Percentiles rank a stretch among this genome's conserved stretches.
Conservation (phyloP, 2,888 invertebrate genomes). For the Eupithecia subfuscata region DNA sequence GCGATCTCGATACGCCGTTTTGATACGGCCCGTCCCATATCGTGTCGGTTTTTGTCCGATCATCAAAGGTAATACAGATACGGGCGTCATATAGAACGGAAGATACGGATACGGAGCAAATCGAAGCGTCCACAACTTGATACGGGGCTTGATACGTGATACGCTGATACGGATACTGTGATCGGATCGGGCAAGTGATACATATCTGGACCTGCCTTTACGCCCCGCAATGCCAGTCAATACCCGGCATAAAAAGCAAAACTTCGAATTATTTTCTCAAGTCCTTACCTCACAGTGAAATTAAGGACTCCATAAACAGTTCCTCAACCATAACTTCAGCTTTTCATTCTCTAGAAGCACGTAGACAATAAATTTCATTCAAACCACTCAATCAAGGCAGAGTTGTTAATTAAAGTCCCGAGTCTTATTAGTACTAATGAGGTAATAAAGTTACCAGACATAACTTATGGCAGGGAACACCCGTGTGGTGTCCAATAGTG, state of each 20-base stretch:
- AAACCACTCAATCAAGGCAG: slow-evolving; percentile 32
- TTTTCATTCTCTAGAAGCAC: slow-evolving; percentile 17
- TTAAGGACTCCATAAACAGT: background rate
- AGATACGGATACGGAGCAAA: too few relatives aligned
- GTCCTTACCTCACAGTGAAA: background rate
- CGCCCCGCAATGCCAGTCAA: too few relatives aligned
- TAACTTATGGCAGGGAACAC: slow-evolving; percentile 45
- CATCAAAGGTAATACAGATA: too few relatives aligned
- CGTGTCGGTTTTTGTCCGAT: too few relatives aligned
- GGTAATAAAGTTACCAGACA: slow-evolving; percentile 43
- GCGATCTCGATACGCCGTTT: too few relatives aligned
- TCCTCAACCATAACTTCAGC: slow-evolving; percentile 11
- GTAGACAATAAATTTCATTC: slow-evolving; percentile 24
- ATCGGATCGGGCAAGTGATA: too few relatives aligned
- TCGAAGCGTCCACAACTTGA: too few relatives aligned
- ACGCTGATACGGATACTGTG: too few relatives aligned
- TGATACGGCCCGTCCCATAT: too few relatives aligned
- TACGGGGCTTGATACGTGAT: too few relatives aligned
- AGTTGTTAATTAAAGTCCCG: slow-evolving; percentile 38
- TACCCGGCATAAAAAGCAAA: background rate
- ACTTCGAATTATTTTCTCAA: background rate
- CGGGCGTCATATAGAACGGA: too few relatives aligned
- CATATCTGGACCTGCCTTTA: too few relatives aligned
- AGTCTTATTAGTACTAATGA: slow-evolving; percentile 46
- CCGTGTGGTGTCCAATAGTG: slow-evolving; percentile 39